A percentile compares a stretch with the other conserved stretches of the same genome.
These are phyloP conservation scores for Pungitius pungitius DNA, from an alignment of 2,113 vertebrate species.

Conservation along the genomic window DNA sequence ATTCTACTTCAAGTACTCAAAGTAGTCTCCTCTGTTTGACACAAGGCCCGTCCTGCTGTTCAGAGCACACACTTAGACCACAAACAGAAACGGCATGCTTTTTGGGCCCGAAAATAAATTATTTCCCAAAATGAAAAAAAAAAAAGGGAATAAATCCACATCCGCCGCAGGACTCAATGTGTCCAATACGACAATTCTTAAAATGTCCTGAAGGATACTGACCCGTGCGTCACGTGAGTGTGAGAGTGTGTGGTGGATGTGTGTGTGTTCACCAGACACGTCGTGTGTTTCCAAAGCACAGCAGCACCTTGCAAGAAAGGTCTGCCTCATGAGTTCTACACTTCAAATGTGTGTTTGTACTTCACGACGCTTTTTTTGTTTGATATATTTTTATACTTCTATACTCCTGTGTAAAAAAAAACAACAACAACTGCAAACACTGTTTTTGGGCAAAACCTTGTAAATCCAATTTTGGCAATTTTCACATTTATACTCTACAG, in stretches of 20 bases:
- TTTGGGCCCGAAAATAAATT: constrained; percentile 23
- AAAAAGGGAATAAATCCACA: constrained; percentile 26
- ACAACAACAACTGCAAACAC: constrained; percentile 29
- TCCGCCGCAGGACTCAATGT: constrained; percentile 36
- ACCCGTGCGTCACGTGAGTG: constrained; percentile 42
- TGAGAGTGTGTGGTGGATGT: constrained; percentile 46
- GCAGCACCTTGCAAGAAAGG: constrained; percentile 45
- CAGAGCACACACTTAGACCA: constrained; percentile 12
- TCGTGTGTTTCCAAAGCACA: constrained; percentile 58
- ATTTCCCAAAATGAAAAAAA: neutral
- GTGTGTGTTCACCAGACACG: constrained; percentile 53
- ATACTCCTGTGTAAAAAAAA: constrained; percentile 61
- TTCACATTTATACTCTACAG: constrained; percentile 67
- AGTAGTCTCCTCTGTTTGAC: constrained; percentile 21
- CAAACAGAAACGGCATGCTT: constrained; percentile 5
- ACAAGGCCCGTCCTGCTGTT: neutral
- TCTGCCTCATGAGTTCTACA: constrained; percentile 57
- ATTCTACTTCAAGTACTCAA: constrained; percentile 43
- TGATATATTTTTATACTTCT: constrained; percentile 79
- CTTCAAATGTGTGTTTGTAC: constrained; percentile 72
- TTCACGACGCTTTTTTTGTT: constrained; percentile 70
- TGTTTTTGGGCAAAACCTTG: constrained; percentile 61
- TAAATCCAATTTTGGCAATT: constrained; percentile 64
- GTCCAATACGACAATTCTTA: constrained; percentile 35
- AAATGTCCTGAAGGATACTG: constrained; percentile 33